These are phyloP conservation scores for Trichopoda pennipes DNA, from an alignment of 2,888 invertebrate genomes.

Conservation along the genomic window DNA sequence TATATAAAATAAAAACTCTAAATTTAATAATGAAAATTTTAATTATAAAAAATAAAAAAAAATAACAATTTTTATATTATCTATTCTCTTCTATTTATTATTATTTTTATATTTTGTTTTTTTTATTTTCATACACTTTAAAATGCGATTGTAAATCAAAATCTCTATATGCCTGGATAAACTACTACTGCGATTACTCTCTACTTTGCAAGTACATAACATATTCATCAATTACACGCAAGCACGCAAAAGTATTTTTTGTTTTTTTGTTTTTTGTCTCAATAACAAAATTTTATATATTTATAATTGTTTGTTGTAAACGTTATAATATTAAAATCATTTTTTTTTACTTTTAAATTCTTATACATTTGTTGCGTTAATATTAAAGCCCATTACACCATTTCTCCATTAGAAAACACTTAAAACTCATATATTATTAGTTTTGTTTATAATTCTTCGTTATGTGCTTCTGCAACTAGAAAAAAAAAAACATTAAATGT, in stretches of 20 bases:
- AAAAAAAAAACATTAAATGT: no score
- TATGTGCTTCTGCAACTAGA: no score
- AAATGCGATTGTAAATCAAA: slow-evolving; percentile 57
- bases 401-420: no score
- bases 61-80: slow-evolving; percentile 52
- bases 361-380: no score
- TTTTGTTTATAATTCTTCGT: no score
- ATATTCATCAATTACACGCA: slow-evolving; percentile 62
- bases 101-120: slow-evolving; percentile 44
- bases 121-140: slow-evolving; percentile 48
- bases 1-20: background rate
- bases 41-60: slow-evolving; percentile 54
- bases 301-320: background rate
- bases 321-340: no score
- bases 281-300: slow-evolving; percentile 38
- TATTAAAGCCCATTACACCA: no score
- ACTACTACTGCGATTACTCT: slow-evolving; percentile 59
- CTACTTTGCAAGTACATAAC: slow-evolving; percentile 64
- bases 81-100: slow-evolving; percentile 56
- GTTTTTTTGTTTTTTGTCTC: slow-evolving; percentile 57
- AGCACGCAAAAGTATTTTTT: slow-evolving; percentile 64
- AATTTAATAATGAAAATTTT: background rate
- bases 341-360: no score
- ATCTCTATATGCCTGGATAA: slow-evolving; percentile 51
- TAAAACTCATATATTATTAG: no score